A percentile compares a stretch with the other conserved stretches of the same genome.
Evolutionary conservation across 2,113 vertebrate genomes (phyloP).

Genomic region (Stomatorhinus ivindoensis): DNA sequence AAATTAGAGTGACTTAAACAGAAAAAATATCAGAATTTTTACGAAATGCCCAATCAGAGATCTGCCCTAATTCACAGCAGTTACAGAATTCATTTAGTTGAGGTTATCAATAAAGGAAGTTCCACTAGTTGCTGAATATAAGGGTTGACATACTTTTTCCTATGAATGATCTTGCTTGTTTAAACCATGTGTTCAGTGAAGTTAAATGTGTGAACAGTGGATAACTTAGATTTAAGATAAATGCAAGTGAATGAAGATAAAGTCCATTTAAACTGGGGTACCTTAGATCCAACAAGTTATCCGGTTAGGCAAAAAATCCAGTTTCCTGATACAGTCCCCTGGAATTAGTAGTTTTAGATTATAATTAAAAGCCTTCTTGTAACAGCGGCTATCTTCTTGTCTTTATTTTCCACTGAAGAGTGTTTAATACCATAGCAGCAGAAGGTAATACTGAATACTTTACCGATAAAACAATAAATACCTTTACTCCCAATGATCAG

Average conservation of each 20-base stretch:
- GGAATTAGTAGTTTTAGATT: not conserved
- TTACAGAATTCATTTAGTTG: not conserved
- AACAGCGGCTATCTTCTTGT: not conserved
- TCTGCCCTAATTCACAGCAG: not conserved
- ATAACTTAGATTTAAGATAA: not conserved
- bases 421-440: not conserved
- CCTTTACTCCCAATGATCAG: slow-evolving; percentile 46
- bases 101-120: not conserved
- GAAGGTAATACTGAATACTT: not conserved
- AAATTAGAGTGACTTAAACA: not conserved
- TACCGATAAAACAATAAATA: not conserved
- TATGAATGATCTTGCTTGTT: not conserved
- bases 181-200: not conserved
- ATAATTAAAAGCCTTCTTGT: not conserved
- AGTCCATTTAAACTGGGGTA: not conserved
- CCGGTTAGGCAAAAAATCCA: not conserved
- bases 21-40: not conserved
- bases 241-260: not conserved
- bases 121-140: not conserved
- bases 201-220: not conserved
- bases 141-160: not conserved
- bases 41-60: not conserved
- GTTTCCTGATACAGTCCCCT: not conserved
- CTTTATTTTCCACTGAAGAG: not conserved
- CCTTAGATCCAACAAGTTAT: not conserved